A percentile compares a stretch with the other conserved stretches of the same genome.
Conservation (phyloP, 2,888 invertebrate genomes). For the Drosophila acutilabella region DNA sequence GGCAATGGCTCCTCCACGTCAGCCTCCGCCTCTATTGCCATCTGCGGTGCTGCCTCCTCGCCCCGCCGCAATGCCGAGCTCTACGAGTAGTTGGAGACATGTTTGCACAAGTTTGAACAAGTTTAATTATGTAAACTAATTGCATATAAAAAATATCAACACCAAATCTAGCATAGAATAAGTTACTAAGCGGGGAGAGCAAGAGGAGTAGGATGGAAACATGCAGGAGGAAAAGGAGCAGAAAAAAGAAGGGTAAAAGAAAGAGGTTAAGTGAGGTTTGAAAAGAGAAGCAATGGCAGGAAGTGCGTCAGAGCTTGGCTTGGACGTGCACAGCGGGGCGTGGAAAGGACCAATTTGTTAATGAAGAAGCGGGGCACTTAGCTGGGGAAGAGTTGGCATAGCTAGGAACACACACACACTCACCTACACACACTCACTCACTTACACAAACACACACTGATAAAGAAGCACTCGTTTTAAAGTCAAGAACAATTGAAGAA, state of each 20-base stretch:
- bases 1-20: conserved; percentile 35
- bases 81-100: conserved; percentile 74
- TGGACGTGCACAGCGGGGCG: conserved; percentile 24
- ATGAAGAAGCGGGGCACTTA: conserved; percentile 23
- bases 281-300: background rate
- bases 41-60: conserved; percentile 59
- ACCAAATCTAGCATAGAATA: conserved; percentile 17
- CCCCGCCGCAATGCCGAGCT: conserved; percentile 84
- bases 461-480: too few relatives aligned
- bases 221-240: background rate
- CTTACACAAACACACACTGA: conserved; percentile 29
- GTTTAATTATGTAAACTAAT: too few relatives aligned
- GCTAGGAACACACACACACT: conserved; percentile 44
- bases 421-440: conserved; percentile 35
- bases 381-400: conserved; percentile 46
- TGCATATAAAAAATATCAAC: conserved; percentile 17
- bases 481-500: too few relatives aligned
- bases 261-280: too few relatives aligned
- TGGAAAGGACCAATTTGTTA: conserved; percentile 66
- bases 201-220: background rate
- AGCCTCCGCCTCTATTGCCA: too few relatives aligned
- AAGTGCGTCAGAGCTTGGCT: conserved; percentile 39
- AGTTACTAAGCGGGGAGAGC: background rate
- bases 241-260: too few relatives aligned
- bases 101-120: too few relatives aligned